A percentile compares a stretch with the other conserved stretches of the same genome.
phyloP scores from a whole-genome alignment of 2,797 vertebrate genomes.

The Halcyon smyrnensis region DNA sequence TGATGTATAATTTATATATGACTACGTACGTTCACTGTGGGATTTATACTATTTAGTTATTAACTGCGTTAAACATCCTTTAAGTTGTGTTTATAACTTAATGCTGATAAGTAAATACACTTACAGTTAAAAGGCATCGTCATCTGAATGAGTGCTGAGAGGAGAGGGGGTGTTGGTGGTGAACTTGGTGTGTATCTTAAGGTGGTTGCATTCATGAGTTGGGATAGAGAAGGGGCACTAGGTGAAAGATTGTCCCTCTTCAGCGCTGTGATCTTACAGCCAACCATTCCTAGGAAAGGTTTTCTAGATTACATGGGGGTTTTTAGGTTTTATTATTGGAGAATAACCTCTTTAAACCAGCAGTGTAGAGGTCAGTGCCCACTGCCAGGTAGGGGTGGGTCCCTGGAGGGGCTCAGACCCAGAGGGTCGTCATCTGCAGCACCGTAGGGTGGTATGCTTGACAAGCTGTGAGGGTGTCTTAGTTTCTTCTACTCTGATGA shows the following conservation, averaged over 20 bases:
- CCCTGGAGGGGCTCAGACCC: background rate
- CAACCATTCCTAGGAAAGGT: background rate
- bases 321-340: background rate
- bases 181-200: background rate
- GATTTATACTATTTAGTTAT: background rate
- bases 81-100: background rate
- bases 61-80: background rate
- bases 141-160: background rate
- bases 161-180: background rate
- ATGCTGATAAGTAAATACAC: background rate
- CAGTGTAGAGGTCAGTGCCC: rapidly evolving
- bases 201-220: background rate
- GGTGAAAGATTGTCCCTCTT: background rate
- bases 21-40: background rate
- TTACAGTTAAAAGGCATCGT: background rate
- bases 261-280: background rate
- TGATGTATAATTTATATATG: background rate
- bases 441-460: background rate
- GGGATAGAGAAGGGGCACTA: background rate
- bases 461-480: background rate
- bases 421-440: background rate
- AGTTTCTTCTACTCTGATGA: background rate
- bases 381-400: background rate
- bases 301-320: rapidly evolving
- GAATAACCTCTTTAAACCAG: background rate